Conservation (phyloP, 2,113 vertebrate species). For the Pangasianodon gigas region DNA sequence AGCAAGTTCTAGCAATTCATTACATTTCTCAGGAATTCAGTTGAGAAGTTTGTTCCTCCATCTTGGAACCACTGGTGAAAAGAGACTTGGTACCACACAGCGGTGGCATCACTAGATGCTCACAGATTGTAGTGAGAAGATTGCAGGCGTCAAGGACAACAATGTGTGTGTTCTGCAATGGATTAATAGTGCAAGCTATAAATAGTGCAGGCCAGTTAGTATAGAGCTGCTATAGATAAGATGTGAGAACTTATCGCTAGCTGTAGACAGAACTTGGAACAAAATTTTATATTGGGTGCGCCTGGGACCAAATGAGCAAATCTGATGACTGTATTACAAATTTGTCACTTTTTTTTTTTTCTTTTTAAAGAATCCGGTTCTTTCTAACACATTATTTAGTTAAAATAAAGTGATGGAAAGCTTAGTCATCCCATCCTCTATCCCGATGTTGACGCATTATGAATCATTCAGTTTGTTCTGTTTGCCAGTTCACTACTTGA, state of each 20-base stretch:
- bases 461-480: background rate
- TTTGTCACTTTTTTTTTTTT: too few species aligned
- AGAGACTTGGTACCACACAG: background rate
- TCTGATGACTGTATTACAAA: background rate
- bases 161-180: background rate
- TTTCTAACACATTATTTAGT: background rate
- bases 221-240: background rate
- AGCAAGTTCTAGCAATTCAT: background rate
- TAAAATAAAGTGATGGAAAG: background rate
- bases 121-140: background rate
- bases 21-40: background rate
- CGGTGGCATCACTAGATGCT: background rate
- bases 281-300: background rate
- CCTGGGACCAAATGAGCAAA: background rate
- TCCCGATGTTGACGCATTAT: background rate
- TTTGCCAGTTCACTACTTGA: background rate
- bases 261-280: background rate
- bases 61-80: background rate
- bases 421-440: background rate
- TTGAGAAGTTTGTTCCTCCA: background rate
- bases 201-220: background rate
- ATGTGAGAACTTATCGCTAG: background rate
- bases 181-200: too few species aligned
- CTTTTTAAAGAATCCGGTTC: too few species aligned
- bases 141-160: background rate